A percentile compares a stretch with the other conserved stretches of the same genome.
These are phyloP conservation scores for Aphis gossypii DNA, from an alignment of 1,140 invertebrate genomes.

Conservation along the genomic window DNA sequence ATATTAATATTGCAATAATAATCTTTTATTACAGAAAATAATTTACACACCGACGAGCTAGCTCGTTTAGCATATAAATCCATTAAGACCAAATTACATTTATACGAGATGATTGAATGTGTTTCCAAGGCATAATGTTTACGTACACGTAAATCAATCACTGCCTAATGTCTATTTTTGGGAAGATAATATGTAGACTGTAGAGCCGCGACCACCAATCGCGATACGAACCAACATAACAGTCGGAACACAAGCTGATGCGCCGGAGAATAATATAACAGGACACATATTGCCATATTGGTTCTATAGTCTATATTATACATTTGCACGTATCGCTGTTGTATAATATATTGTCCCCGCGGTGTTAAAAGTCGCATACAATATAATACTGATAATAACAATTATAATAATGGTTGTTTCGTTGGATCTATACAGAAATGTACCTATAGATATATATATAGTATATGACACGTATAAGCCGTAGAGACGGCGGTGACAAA, in stretches of 20 bases:
- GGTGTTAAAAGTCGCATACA: neutral
- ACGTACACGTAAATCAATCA: constrained; percentile 29
- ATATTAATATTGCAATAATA: neutral
- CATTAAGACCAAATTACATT: neutral
- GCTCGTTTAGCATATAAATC: neutral
- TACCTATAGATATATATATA: neutral
- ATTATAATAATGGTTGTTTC: neutral
- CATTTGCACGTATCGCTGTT: neutral
- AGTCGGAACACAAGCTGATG: neutral
- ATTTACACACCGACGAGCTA: neutral
- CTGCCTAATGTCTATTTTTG: neutral
- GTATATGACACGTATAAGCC: neutral
- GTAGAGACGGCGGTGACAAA: neutral
- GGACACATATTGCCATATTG: neutral
- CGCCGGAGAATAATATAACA: neutral
- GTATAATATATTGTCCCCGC: neutral
- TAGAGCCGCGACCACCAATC: neutral
- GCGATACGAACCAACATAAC: neutral
- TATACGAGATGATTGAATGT: neutral
- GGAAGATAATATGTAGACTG: neutral
- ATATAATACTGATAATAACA: neutral
- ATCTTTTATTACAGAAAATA: neutral
- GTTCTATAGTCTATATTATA: neutral
- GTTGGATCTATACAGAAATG: neutral
- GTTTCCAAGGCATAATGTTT: neutral